These are phyloP conservation scores for Abramis brama DNA, from an alignment of 2,113 vertebrate genomes.

Conservation along the genomic window DNA sequence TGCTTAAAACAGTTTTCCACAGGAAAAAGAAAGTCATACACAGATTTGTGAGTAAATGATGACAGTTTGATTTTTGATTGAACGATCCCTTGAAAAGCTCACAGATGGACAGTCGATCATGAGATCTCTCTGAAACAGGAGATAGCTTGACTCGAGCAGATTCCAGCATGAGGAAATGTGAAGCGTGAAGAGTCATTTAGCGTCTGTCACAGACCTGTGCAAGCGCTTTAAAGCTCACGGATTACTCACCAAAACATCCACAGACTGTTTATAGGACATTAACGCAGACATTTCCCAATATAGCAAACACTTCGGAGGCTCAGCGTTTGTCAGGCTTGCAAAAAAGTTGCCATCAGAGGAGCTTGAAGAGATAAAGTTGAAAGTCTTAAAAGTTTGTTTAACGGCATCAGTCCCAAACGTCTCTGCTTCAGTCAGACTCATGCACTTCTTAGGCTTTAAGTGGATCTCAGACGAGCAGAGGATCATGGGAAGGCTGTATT, in stretches of 20 bases:
- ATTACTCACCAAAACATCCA: neutral
- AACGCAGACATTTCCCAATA: neutral
- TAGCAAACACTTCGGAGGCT: slow-evolving; percentile 5
- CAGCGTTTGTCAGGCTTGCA: neutral
- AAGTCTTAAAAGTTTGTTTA: neutral
- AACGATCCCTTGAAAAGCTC: too few relatives aligned
- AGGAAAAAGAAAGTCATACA: too few relatives aligned
- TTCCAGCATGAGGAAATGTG: neutral
- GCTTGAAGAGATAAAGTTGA: neutral
- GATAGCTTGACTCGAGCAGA: neutral
- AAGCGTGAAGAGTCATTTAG: neutral
- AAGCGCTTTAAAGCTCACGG: neutral
- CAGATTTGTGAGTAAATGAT: too few relatives aligned
- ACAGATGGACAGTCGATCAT: neutral
- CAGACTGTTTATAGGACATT: neutral
- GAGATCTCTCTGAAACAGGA: too few relatives aligned
- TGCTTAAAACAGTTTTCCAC: too few relatives aligned
- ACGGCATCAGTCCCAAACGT: neutral
- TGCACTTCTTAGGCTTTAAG: neutral
- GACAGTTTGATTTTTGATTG: too few relatives aligned
- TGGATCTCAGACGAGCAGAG: neutral
- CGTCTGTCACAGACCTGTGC: neutral
- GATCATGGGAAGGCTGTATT: slow-evolving; percentile 13
- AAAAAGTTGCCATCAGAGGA: neutral
- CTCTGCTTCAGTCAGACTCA: neutral